These are phyloP conservation scores for Melieria omissa DNA, from an alignment of 2,888 invertebrate species.

Conservation along the genomic window DNA sequence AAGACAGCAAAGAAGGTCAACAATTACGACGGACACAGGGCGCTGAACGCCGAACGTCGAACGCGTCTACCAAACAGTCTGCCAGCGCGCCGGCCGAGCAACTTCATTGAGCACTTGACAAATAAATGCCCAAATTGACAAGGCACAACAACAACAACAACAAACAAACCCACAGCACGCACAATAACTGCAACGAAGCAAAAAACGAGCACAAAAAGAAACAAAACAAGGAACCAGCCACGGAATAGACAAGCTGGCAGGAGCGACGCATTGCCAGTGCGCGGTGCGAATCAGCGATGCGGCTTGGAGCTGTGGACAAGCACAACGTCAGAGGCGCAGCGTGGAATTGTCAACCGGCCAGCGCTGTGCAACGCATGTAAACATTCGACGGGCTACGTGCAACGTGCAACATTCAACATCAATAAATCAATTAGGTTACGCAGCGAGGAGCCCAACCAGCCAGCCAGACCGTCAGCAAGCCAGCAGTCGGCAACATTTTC, in stretches of 20 bases:
- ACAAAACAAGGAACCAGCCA: too few relatives aligned
- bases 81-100: neutral
- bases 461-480: neutral
- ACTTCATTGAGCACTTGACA: constrained; percentile 1
- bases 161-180: neutral
- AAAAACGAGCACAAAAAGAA: too few relatives aligned
- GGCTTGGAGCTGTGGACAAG: too few relatives aligned
- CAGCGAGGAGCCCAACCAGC: neutral
- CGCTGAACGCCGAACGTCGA: neutral
- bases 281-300: too few relatives aligned
- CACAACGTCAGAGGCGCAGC: too few relatives aligned
- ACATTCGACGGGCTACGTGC: too few relatives aligned
- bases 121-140: constrained; percentile 8
- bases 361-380: neutral
- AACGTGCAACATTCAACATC: constrained; percentile 7
- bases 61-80: neutral
- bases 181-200: too few relatives aligned
- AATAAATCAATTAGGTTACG: constrained; percentile 22
- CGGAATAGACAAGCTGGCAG: too few relatives aligned
- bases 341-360: too few relatives aligned
- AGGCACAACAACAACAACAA: neutral
- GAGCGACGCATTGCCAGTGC: too few relatives aligned
- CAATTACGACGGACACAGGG: neutral
- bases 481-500: neutral
- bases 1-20: neutral